Conservation (phyloP, 1,140 invertebrate genomes). For the Anagrus nilaparvatae region DNA sequence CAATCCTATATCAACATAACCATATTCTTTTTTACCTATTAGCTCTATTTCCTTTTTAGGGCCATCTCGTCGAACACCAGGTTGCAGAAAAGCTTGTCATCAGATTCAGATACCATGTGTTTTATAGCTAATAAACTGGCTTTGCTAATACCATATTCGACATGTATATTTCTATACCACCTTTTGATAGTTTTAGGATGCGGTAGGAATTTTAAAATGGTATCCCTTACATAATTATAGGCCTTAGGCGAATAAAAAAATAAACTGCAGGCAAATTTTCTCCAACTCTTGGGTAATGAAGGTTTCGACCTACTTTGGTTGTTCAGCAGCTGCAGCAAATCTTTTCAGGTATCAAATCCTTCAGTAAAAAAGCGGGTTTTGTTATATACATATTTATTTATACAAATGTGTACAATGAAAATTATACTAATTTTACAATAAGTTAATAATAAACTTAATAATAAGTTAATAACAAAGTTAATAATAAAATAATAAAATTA, state of each 20-base stretch:
- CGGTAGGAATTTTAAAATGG: constrained; percentile 2
- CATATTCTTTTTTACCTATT: constrained; percentile 1
- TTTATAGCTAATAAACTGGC: neutral
- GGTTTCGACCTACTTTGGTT: too few species aligned
- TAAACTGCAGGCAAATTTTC: too few species aligned
- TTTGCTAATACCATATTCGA: neutral
- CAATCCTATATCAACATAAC: neutral
- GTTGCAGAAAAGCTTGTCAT: constrained; percentile 1
- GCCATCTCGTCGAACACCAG: constrained; percentile 4
- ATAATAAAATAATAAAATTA: too few species aligned
- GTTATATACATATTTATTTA: too few species aligned
- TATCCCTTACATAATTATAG: constrained; percentile 7
- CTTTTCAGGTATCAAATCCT: too few species aligned
- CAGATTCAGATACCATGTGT: neutral
- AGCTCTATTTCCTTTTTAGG: constrained; percentile 1
- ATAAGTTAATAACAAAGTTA: too few species aligned
- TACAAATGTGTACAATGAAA: too few species aligned
- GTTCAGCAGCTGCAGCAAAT: too few species aligned
- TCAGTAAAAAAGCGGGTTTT: too few species aligned
- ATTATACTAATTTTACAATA: too few species aligned
- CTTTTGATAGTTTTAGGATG: neutral
- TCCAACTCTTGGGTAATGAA: too few species aligned
- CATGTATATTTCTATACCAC: constrained; percentile 3
- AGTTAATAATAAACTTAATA: too few species aligned
- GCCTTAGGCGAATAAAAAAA: constrained; percentile 5